Evolutionary conservation across 2,797 vertebrate genomes (phyloP).

Genomic region (Poecile montanus): DNA sequence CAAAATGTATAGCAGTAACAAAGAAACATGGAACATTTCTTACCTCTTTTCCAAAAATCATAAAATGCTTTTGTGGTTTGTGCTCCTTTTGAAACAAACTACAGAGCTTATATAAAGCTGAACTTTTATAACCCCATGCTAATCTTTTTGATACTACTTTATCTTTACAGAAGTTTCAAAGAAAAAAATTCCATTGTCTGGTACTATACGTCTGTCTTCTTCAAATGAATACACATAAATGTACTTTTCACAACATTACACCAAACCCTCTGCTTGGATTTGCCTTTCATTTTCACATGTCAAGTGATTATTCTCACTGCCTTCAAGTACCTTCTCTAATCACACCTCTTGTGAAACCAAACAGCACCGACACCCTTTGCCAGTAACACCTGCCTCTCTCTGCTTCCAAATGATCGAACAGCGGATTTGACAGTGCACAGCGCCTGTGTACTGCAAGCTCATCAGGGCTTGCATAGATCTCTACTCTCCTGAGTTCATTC

Average conservation of each 20-base stretch:
- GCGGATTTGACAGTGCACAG: neutral
- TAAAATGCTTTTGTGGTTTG: slow-evolving; percentile 31
- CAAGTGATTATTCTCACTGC: neutral
- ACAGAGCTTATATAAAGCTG: neutral
- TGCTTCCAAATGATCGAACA: neutral
- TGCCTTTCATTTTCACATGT: neutral
- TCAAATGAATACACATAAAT: neutral
- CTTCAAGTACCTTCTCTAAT: slow-evolving; percentile 29
- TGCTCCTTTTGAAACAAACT: slow-evolving; percentile 9
- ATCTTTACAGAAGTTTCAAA: neutral
- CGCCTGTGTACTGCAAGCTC: neutral
- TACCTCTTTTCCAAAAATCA: slow-evolving; percentile 19
- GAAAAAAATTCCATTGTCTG: neutral
- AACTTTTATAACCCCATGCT: slow-evolving; percentile 7
- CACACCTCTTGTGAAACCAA: slow-evolving; percentile 27
- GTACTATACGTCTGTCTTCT: neutral
- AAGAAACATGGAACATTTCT: slow-evolving; percentile 17
- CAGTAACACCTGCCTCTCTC: slow-evolving; percentile 12
- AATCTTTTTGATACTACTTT: slow-evolving; percentile 19
- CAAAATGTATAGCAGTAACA: neutral
- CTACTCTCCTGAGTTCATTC: neutral
- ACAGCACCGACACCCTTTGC: neutral
- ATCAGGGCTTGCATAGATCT: neutral
- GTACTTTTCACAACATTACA: neutral
- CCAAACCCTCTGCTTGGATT: neutral